Conservation (phyloP, 2,113 vertebrate species). For the Sinocyclocheilus rhinocerous region DNA sequence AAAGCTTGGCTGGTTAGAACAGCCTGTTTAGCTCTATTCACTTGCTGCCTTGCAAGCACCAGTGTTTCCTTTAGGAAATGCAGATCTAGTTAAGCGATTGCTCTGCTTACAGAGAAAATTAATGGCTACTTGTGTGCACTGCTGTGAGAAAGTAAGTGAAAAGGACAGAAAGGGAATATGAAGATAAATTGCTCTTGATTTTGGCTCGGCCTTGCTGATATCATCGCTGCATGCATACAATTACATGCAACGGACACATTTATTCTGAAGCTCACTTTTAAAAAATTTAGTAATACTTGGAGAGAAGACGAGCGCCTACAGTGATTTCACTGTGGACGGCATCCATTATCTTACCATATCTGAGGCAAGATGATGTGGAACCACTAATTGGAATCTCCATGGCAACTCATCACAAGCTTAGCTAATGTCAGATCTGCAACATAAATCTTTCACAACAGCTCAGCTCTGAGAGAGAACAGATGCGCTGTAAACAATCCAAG, state of each 20-base stretch:
- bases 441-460: conserved; percentile 63
- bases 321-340: conserved; percentile 50
- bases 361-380: conserved; percentile 57
- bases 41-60: neutral
- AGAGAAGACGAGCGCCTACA: conserved; percentile 42
- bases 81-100: conserved; percentile 4
- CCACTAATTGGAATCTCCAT: conserved; percentile 64
- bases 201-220: conserved; percentile 22
- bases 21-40: neutral
- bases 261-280: conserved; percentile 46
- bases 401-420: conserved; percentile 61
- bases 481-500: conserved; percentile 61
- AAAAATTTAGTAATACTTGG: conserved; percentile 54
- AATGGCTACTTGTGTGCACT: neutral
- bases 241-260: conserved; percentile 45
- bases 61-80: neutral
- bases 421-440: conserved; percentile 61
- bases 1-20: neutral
- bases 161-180: neutral
- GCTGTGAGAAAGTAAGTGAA: conserved; percentile 15
- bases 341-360: conserved; percentile 56
- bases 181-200: conserved; percentile 40
- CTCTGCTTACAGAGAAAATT: neutral
- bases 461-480: conserved; percentile 67
- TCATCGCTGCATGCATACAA: conserved; percentile 26